These are phyloP conservation scores for Eristalinus sepulchralis DNA, from an alignment of 2,888 invertebrate species.

Conservation along the genomic window DNA sequence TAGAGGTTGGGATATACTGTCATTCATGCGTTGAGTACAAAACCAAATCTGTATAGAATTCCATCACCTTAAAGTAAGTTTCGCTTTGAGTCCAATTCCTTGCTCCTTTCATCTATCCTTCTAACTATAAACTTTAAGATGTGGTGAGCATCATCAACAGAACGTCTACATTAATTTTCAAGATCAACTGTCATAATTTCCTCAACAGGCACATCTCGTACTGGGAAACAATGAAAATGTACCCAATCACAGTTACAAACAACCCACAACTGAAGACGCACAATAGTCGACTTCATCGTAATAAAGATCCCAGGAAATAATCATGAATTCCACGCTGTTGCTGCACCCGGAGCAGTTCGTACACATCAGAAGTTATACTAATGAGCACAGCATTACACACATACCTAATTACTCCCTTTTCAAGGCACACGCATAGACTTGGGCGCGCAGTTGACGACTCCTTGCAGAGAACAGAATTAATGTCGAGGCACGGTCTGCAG, in stretches of 20 bases:
- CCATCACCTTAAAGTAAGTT: no score
- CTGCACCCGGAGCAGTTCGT: not conserved
- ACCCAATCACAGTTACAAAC: not conserved
- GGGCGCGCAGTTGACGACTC: slow-evolving; percentile 13
- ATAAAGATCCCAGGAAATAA: not conserved
- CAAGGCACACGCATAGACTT: not conserved
- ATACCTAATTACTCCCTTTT: slow-evolving; percentile 17
- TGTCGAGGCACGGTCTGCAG: slow-evolving; percentile 27
- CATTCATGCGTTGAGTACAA: no score
- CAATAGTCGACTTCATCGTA: not conserved
- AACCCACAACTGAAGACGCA: not conserved
- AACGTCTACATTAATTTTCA: not conserved
- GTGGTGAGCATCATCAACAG: not conserved
- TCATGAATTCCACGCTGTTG: slow-evolving; percentile 5
- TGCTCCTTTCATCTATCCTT: no score
- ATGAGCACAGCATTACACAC: slow-evolving; percentile 8
- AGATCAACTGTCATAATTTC: not conserved
- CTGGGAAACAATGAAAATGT: not conserved
- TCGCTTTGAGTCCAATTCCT: no score
- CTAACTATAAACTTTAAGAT: no score
- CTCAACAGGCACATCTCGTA: not conserved
- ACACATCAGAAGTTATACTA: slow-evolving; percentile 38
- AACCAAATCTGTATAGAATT: no score
- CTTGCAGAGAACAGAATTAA: slow-evolving; percentile 24
- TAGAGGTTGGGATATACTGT: no score